Conservation (phyloP, 2,797 vertebrate species). For the Brotula barbata region DNA sequence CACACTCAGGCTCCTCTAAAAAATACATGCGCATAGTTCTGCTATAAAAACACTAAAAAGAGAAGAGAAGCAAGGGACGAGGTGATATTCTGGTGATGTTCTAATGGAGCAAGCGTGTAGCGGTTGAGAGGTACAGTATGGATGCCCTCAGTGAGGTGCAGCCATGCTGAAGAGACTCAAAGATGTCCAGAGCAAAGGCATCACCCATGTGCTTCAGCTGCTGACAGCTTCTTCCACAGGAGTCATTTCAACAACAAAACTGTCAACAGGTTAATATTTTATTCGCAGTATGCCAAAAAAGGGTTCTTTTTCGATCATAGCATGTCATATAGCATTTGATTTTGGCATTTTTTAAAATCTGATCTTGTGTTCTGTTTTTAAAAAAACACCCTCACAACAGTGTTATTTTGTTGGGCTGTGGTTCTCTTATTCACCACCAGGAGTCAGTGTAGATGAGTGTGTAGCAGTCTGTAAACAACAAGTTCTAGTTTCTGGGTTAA, state of each 20-base stretch:
- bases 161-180: conserved; percentile 43
- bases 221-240: not conserved
- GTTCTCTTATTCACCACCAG: no score
- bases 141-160: conserved; percentile 39
- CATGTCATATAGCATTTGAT: no score
- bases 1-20: conserved; percentile 64
- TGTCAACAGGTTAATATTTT: conserved; percentile 12
- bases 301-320: no score
- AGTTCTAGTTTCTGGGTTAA: no score
- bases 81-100: conserved; percentile 61
- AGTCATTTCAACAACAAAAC: conserved; percentile 19
- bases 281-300: no score
- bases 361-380: no score
- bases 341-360: no score
- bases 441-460: no score
- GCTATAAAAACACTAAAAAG: conserved; percentile 54
- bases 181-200: conserved; percentile 3
- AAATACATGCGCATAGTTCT: conserved; percentile 59
- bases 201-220: not conserved
- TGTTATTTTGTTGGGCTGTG: no score
- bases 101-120: conserved; percentile 66
- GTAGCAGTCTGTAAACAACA: no score
- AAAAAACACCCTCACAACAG: no score
- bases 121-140: conserved; percentile 41
- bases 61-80: conserved; percentile 35